Evolutionary conservation across 1,140 invertebrate species (phyloP), one percentile per base, ranked within the genome.

Genomic region (Caenorhabditis brenneri): DNA sequence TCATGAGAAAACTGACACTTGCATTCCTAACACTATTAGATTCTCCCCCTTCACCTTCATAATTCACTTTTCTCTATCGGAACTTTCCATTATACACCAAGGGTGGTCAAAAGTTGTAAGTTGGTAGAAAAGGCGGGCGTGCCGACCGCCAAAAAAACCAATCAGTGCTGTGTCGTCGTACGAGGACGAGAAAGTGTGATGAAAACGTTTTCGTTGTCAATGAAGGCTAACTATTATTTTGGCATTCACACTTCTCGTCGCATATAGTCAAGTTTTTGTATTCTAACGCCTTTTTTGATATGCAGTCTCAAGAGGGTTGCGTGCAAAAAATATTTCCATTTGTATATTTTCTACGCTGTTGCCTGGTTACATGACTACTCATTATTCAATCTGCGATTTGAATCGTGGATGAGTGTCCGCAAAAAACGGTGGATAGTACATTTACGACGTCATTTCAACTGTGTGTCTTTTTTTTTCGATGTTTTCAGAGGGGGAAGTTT

Each of bases 11-110:
- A n/a, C n/a, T n/a, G n/a, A n/a, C n/a, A n/a, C 49, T 51, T 4
- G 2, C 22, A n/a, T n/a, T n/a, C 83, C 46, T 84, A n/a, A n/a
- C 49, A 9, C 42, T 87, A n/a, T 85, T 16, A 58, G 16, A 58
- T 58, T 58, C 53, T 58, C 58, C 24, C 31, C 10, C 19, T 31
- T 9, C 58, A 65, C 16, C 19, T 65, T 36, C 58, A 65, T 65
- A 65, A 65, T 65, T 65, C 19, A 65, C 31, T 36, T 65, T 74
- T 24, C 15, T 74, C 24, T 22, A 10, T 4, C 12, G 36, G n/a
- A 10, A n/a, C 31, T 74, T 42, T 74, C 16, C 9, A 9, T 65
- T 65, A 36, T 33, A 4, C 19, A 36, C 29, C 60, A 36, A 36
- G 29, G 22, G 49, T 53, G 49, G 49, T 53, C 22, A n/a, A n/a